Percentiles rank a stretch among this genome's conserved stretches.
Evolutionary conservation across 2,797 vertebrate species (phyloP).

Genomic region (Galagoides demidoff): DNA sequence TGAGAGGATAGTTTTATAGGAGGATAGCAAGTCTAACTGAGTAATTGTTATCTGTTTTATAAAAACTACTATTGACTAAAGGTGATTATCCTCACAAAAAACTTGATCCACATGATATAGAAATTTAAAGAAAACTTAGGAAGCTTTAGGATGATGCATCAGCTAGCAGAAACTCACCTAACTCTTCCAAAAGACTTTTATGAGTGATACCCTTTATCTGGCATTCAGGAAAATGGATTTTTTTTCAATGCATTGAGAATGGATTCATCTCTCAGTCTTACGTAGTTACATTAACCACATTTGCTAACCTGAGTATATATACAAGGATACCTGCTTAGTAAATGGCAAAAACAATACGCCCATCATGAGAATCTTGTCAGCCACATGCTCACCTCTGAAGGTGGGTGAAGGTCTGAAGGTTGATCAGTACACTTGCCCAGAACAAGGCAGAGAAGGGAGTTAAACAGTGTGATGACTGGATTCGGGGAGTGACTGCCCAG

Average conservation of each 20-base stretch:
- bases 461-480: background rate
- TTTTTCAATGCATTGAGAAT: background rate
- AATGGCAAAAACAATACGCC: background rate
- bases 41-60: background rate
- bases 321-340: background rate
- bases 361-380: background rate
- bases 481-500: rapidly evolving
- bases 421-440: too few species aligned
- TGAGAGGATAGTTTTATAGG: background rate
- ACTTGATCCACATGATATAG: too few species aligned
- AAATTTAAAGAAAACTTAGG: background rate
- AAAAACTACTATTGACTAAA: background rate
- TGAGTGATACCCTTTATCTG: background rate
- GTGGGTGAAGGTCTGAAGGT: background rate
- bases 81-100: background rate
- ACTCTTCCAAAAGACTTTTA: background rate
- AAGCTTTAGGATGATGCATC: background rate
- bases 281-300: background rate
- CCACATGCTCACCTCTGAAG: rapidly evolving
- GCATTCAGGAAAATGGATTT: background rate
- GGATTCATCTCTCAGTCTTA: background rate
- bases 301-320: background rate
- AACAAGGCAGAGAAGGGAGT: background rate
- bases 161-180: background rate
- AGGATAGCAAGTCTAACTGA: background rate